These are phyloP conservation scores for Stenurella melanura DNA, from an alignment of 2,888 invertebrate genomes.

Conservation along the genomic window DNA sequence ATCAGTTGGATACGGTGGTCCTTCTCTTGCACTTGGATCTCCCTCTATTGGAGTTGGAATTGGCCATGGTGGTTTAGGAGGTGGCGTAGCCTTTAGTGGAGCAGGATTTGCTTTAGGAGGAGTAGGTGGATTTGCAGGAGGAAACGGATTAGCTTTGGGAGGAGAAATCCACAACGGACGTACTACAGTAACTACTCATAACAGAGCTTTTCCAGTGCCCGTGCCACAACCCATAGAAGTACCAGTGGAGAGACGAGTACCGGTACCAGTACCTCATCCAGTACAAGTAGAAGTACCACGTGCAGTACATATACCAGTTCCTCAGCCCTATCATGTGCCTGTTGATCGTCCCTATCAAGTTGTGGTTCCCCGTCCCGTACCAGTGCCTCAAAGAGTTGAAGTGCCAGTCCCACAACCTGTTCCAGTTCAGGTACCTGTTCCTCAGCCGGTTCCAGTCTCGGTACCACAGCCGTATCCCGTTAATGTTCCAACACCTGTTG, in stretches of 20 bases:
- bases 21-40: not conserved
- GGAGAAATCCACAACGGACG: constrained; percentile 2
- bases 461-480: constrained; percentile 48
- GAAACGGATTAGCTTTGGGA: not conserved
- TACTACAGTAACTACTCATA: not conserved
- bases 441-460: constrained; percentile 26
- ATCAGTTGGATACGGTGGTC: not conserved
- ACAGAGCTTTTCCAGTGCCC: constrained; percentile 7
- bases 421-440: constrained; percentile 15
- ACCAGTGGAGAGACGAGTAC: not conserved
- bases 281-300: constrained; percentile 21
- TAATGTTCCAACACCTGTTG: constrained; percentile 42
- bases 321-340: constrained; percentile 1
- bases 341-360: not conserved
- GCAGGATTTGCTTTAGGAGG: constrained; percentile 10
- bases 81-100: not conserved
- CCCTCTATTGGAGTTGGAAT: constrained; percentile 42
- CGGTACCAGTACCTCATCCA: not conserved
- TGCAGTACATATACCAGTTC: constrained; percentile 7
- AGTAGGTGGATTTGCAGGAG: not conserved
- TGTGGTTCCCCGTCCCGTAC: not conserved
- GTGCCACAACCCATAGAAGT: constrained; percentile 18
- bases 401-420: constrained; percentile 18
- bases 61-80: constrained; percentile 27
- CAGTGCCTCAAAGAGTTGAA: not conserved